phyloP scores from a whole-genome alignment of 2,113 vertebrate genomes.

The Gadus chalcogrammus region DNA sequence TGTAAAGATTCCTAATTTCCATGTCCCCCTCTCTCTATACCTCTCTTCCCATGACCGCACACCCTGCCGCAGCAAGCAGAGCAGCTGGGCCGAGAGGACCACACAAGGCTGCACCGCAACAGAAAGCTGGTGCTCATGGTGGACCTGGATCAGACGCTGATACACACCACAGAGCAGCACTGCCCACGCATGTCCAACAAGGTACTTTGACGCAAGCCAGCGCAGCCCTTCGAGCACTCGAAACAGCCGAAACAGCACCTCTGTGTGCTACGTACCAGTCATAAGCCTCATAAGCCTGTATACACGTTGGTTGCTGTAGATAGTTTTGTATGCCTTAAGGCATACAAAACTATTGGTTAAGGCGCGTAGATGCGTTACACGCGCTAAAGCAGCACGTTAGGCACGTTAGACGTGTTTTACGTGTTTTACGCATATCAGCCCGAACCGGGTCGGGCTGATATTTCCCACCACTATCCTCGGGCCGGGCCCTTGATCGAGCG shows the following conservation, averaged over 20 bases:
- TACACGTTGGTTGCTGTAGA: no score
- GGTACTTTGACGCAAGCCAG: slow-evolving; percentile 54
- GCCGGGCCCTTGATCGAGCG: no score
- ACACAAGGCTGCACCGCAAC: slow-evolving; percentile 88
- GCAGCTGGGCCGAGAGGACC: slow-evolving; percentile 88
- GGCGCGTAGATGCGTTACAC: no score
- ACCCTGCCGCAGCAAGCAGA: slow-evolving; percentile 85
- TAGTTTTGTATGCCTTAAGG: no score
- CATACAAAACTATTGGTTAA: no score
- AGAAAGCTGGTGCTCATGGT: slow-evolving; percentile 97
- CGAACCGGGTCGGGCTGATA: no score
- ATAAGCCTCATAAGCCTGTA: no score
- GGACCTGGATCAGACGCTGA: slow-evolving; percentile 95
- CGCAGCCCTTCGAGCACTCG: neutral
- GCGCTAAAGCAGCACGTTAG: no score
- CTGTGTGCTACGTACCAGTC: neutral
- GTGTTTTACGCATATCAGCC: no score
- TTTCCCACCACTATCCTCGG: no score
- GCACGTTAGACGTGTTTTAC: no score
- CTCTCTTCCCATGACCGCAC: neutral
- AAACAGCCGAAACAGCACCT: neutral
- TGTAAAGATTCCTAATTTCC: neutral
- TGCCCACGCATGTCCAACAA: slow-evolving; percentile 93
- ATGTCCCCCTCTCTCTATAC: neutral
- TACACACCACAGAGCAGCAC: slow-evolving; percentile 95